Conservation (phyloP, 2,797 vertebrate genomes). For the Anas capensis region DNA sequence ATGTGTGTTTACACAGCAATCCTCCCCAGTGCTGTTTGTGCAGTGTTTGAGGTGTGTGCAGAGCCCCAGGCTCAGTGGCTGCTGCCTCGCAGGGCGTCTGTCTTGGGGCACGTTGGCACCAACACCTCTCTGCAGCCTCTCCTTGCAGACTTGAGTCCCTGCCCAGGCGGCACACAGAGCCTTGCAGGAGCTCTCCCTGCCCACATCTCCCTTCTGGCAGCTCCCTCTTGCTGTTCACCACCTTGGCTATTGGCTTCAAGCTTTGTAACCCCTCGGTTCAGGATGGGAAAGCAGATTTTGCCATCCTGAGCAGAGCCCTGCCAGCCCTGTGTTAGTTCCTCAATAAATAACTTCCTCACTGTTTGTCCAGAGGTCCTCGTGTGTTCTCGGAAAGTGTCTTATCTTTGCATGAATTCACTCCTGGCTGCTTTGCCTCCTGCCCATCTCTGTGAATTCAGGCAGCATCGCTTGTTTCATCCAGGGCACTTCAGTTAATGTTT, state of each 20-base stretch:
- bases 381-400: neutral
- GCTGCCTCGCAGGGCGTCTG: neutral
- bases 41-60: neutral
- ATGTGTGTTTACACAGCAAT: neutral
- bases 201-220: too few species aligned
- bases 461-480: rapidly evolving
- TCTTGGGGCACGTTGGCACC: neutral
- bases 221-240: too few species aligned
- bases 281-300: too few species aligned
- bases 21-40: neutral
- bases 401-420: neutral
- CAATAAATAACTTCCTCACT: neutral
- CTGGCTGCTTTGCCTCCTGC: neutral
- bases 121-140: neutral
- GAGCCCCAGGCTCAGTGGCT: too few species aligned
- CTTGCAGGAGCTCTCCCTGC: too few species aligned
- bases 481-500: rapidly evolving
- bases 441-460: neutral
- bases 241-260: too few species aligned
- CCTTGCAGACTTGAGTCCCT: neutral
- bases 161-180: too few species aligned
- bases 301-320: too few species aligned
- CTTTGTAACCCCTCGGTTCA: too few species aligned
- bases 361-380: neutral
- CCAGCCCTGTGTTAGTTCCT: neutral